Conservation (phyloP, 1,140 invertebrate genomes). For the Nebria ingens region DNA sequence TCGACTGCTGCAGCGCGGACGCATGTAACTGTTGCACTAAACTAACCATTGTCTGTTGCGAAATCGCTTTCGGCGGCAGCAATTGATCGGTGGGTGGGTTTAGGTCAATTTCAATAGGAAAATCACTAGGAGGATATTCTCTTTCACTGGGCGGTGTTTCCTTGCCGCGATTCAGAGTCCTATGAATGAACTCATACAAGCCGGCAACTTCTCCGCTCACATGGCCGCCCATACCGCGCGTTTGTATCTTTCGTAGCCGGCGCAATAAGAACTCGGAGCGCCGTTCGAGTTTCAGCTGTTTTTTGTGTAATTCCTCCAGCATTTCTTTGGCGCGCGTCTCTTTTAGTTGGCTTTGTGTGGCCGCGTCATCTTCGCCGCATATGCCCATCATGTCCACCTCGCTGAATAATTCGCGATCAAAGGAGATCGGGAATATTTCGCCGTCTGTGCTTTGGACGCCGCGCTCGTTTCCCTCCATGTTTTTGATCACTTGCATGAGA, state of each 20-base stretch:
- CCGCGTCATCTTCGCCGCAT: conserved; percentile 40
- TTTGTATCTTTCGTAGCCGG: conserved; percentile 64
- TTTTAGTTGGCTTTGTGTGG: conserved; percentile 25
- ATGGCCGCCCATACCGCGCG: conserved; percentile 58
- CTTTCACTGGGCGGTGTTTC: conserved; percentile 32
- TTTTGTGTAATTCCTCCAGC: conserved; percentile 32
- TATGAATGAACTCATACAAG: conserved; percentile 58
- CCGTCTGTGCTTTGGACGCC: conserved; percentile 32
- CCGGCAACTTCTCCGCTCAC: conserved; percentile 61
- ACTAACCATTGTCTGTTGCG: conserved; percentile 42
- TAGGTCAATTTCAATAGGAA: neutral
- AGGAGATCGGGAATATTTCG: conserved; percentile 47
- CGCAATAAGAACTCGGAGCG: conserved; percentile 58
- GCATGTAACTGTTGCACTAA: conserved; percentile 44
- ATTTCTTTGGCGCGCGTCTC: conserved; percentile 33
- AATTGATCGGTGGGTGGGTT: conserved; percentile 14
- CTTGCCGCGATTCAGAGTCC: conserved; percentile 31
- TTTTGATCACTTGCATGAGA: conserved; percentile 52
- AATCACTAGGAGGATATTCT: conserved; percentile 5
- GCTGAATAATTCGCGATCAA: conserved; percentile 45
- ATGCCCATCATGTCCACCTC: conserved; percentile 47
- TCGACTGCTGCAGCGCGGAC: conserved; percentile 30
- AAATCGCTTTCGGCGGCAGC: conserved; percentile 29
- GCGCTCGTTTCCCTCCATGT: conserved; percentile 43
- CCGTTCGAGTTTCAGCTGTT: conserved; percentile 54